These are phyloP conservation scores for Trypoxylus dichotomus DNA, from an alignment of 1,140 invertebrate species.

Conservation along the genomic window DNA sequence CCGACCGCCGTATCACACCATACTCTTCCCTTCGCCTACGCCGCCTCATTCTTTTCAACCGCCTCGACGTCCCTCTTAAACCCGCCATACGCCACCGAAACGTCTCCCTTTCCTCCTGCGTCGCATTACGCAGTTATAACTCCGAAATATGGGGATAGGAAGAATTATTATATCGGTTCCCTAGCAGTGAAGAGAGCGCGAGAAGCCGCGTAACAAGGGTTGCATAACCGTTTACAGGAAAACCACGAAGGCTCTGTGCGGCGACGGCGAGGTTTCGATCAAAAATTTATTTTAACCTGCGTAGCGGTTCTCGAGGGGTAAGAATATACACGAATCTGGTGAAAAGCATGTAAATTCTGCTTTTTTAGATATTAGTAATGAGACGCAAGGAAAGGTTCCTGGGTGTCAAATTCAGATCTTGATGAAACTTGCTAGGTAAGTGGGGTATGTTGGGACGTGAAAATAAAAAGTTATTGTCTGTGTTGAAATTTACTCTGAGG, in stretches of 20 bases:
- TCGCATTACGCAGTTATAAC: conserved; percentile 34
- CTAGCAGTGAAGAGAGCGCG: neutral
- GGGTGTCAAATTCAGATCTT: too few species aligned
- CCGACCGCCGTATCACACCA: neutral
- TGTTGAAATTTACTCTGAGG: too few species aligned
- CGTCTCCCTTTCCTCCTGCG: neutral
- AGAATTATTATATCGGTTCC: conserved; percentile 36
- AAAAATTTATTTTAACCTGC: neutral
- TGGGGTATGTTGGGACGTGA: too few species aligned
- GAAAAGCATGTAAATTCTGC: neutral
- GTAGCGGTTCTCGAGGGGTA: neutral
- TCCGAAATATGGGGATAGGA: conserved; percentile 36
- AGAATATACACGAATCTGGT: neutral
- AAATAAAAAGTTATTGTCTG: too few species aligned
- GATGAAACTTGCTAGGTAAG: too few species aligned
- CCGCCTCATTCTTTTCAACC: neutral
- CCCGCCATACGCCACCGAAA: neutral
- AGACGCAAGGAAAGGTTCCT: too few species aligned
- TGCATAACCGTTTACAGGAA: conserved; percentile 30
- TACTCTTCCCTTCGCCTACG: too few species aligned
- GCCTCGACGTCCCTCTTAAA: neutral
- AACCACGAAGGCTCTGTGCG: neutral
- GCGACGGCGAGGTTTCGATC: neutral
- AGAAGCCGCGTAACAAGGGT: conserved; percentile 25
- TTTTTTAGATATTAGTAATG: too few species aligned